Percentiles rank a stretch among this genome's conserved stretches.
Evolutionary conservation across 2,888 invertebrate species (phyloP).

Genomic region (Microchrysa polita): DNA sequence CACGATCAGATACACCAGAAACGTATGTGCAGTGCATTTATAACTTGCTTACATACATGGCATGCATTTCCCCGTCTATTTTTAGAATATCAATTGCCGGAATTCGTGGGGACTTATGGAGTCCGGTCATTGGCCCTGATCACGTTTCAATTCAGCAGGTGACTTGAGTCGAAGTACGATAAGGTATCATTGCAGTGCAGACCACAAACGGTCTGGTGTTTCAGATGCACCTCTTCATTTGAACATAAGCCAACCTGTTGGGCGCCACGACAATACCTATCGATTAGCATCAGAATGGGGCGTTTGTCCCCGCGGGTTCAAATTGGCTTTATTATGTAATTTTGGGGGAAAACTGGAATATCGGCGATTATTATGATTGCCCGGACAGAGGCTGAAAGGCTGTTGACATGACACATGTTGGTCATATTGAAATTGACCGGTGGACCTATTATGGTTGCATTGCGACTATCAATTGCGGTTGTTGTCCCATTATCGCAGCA

Average conservation of each 20-base stretch:
- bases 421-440: slow-evolving; percentile 12
- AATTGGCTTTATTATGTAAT: slow-evolving; percentile 19
- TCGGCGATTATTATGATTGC: not conserved
- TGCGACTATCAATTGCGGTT: not conserved
- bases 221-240: not conserved
- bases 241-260: not conserved
- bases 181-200: not conserved
- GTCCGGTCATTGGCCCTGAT: slow-evolving; percentile 36
- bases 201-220: not conserved
- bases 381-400: not conserved
- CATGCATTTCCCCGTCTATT: slow-evolving; percentile 13
- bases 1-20: too few species aligned
- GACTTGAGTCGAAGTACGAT: not conserved
- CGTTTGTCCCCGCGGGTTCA: not conserved
- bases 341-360: slow-evolving; percentile 14
- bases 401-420: slow-evolving; percentile 10
- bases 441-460: slow-evolving; percentile 6
- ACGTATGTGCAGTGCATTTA: not conserved
- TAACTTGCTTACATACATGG: not conserved
- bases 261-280: not conserved
- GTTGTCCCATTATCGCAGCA: slow-evolving; percentile 11
- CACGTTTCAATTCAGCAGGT: slow-evolving; percentile 17
- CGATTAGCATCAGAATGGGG: not conserved
- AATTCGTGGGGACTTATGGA: slow-evolving; percentile 28
- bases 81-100: slow-evolving; percentile 33